Conservation (phyloP, 1,140 invertebrate species). For the Drosophila albomicans region DNA sequence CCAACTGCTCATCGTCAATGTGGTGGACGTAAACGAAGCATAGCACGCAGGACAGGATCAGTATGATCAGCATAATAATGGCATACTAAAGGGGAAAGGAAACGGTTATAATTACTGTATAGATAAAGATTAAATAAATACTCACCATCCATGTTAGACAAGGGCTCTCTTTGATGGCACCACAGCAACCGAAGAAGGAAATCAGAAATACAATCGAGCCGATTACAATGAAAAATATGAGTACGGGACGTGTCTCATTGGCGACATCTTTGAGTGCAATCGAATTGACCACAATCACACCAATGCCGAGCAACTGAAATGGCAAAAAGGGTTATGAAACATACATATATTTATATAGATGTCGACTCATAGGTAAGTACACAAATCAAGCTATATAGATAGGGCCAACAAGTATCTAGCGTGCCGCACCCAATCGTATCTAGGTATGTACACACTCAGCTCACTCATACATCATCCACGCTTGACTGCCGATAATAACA, state of each 20-base stretch:
- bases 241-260: constrained; percentile 29
- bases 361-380: constrained; percentile 3
- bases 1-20: constrained; percentile 14
- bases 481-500: constrained; percentile 25
- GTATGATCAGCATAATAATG: constrained; percentile 47
- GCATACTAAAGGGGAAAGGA: constrained; percentile 49
- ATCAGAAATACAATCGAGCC: constrained; percentile 61
- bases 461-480: constrained; percentile 33
- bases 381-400: neutral
- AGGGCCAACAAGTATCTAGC: neutral
- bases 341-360: neutral
- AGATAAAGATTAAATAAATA: constrained; percentile 18
- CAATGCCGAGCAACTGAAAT: constrained; percentile 64
- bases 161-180: constrained; percentile 91
- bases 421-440: constrained; percentile 15
- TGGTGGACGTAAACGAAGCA: constrained; percentile 46
- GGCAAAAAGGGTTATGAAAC: neutral
- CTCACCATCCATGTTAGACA: constrained; percentile 92
- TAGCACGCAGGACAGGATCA: constrained; percentile 49
- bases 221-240: constrained; percentile 84
- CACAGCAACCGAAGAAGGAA: constrained; percentile 93
- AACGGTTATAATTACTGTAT: neutral
- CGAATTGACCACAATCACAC: constrained; percentile 53
- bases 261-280: constrained; percentile 47
- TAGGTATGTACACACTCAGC: neutral